Evolutionary conservation across 2,888 invertebrate species (phyloP).

Genomic region (Tanypteryx hageni): DNA sequence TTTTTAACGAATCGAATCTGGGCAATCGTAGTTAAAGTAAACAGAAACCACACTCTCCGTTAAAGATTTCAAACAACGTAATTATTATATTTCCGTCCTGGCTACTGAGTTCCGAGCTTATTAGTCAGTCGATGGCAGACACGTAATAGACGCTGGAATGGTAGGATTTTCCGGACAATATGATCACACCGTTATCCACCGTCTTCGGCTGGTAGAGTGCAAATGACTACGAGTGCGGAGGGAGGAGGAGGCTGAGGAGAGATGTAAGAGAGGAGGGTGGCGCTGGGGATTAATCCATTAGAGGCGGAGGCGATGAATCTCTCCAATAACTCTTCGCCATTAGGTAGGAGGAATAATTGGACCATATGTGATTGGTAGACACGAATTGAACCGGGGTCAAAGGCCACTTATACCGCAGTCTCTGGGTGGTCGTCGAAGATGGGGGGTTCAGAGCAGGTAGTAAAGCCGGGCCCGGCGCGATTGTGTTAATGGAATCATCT

Average conservation of each 20-base stretch:
- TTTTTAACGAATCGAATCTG: too few relatives aligned
- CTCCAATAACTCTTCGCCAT: constrained; percentile 27
- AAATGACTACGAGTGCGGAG: not conserved
- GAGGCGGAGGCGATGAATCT: not conserved
- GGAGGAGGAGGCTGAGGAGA: not conserved
- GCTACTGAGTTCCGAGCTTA: not conserved
- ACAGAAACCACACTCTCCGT: too few relatives aligned
- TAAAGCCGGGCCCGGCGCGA: constrained; percentile 54
- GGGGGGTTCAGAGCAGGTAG: constrained; percentile 36
- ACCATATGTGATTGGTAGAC: constrained; percentile 12
- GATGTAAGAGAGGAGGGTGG: not conserved
- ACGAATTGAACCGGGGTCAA: constrained; percentile 42
- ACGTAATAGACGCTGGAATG: not conserved
- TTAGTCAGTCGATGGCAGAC: not conserved
- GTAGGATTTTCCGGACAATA: not conserved
- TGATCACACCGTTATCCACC: not conserved
- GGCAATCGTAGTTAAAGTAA: too few relatives aligned
- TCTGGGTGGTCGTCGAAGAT: constrained; percentile 52
- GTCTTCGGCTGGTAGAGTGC: not conserved
- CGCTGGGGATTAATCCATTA: not conserved
- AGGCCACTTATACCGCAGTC: constrained; percentile 51
- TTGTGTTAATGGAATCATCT: constrained; percentile 63
- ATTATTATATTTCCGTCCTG: too few relatives aligned
- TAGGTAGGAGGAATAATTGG: constrained; percentile 35
- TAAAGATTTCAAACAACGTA: too few relatives aligned